phyloP scores from a whole-genome alignment of 1,140 invertebrate genomes.

The Zaprionus kolodkinae region DNA sequence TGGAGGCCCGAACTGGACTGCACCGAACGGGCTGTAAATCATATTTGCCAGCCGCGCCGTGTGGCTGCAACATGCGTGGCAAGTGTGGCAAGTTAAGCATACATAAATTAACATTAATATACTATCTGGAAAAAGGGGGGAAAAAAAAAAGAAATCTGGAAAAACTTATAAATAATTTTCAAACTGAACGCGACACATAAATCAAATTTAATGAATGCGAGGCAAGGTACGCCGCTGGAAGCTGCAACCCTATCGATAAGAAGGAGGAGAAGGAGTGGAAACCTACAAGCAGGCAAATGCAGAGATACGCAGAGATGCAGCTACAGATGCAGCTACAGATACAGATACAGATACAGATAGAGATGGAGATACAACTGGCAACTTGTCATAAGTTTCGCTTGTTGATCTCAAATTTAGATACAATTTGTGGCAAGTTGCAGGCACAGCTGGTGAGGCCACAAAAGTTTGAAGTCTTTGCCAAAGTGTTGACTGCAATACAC shows the following conservation, averaged over 20 bases:
- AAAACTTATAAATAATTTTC: constrained; percentile 70
- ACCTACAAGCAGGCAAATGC: constrained; percentile 4
- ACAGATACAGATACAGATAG: constrained; percentile 24
- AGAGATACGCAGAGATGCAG: not conserved
- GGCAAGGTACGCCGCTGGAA: not conserved
- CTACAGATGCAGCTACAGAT: constrained; percentile 20
- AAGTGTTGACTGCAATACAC: constrained; percentile 62
- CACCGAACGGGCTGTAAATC: constrained; percentile 46
- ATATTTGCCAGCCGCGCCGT: constrained; percentile 21
- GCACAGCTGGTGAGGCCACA: constrained; percentile 36
- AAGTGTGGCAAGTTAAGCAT: constrained; percentile 65
- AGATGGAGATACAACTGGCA: constrained; percentile 2
- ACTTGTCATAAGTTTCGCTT: constrained; percentile 45
- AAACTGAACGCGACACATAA: constrained; percentile 54
- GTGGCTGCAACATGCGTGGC: constrained; percentile 60
- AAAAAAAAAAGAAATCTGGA: constrained; percentile 26
- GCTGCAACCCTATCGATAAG: constrained; percentile 7
- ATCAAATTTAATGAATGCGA: constrained; percentile 69
- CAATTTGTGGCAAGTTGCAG: constrained; percentile 28
- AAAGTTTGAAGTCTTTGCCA: constrained; percentile 65
- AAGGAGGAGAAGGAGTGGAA: not conserved
- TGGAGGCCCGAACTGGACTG: not conserved
- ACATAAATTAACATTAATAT: constrained; percentile 79
- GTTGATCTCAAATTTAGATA: constrained; percentile 43
- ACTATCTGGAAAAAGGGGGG: constrained; percentile 28